These are phyloP conservation scores for Lamproptera curius DNA, from an alignment of 2,888 invertebrate species.

Conservation along the genomic window DNA sequence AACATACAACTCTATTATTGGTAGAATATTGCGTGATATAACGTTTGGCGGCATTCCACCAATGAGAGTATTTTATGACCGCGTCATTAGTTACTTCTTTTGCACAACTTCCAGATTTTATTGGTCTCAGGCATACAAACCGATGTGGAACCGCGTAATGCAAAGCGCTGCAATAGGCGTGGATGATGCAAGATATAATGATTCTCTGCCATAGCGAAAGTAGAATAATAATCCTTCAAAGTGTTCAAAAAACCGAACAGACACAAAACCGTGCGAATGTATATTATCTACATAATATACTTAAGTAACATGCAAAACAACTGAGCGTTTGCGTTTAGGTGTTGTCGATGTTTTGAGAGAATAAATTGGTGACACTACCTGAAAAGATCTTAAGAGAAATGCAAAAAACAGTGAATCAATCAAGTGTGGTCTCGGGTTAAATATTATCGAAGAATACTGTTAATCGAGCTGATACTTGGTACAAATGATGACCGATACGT, in stretches of 20 bases:
- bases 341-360: no score
- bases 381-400: slow-evolving; percentile 58
- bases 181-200: slow-evolving; percentile 49
- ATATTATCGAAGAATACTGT: slow-evolving; percentile 65
- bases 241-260: slow-evolving; percentile 33
- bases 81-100: no score
- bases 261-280: slow-evolving; percentile 54
- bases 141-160: slow-evolving; percentile 55
- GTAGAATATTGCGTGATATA: no score
- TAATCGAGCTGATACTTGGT: slow-evolving; percentile 67
- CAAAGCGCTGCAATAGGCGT: slow-evolving; percentile 76
- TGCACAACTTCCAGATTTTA: no score
- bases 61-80: no score
- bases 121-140: no score
- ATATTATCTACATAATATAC: slow-evolving; percentile 43
- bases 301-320: slow-evolving; percentile 32
- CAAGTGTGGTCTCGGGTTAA: slow-evolving; percentile 76
- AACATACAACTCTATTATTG: no score
- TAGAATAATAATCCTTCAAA: slow-evolving; percentile 51
- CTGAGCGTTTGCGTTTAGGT: no score
- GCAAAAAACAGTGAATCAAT: slow-evolving; percentile 36
- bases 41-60: no score
- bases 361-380: slow-evolving; percentile 59
- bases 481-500: slow-evolving; percentile 60
- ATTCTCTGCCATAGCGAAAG: slow-evolving; percentile 32